These are phyloP conservation scores for Tympanoctomys barrerae DNA, from an alignment of 2,797 vertebrate species.

Conservation along the genomic window DNA sequence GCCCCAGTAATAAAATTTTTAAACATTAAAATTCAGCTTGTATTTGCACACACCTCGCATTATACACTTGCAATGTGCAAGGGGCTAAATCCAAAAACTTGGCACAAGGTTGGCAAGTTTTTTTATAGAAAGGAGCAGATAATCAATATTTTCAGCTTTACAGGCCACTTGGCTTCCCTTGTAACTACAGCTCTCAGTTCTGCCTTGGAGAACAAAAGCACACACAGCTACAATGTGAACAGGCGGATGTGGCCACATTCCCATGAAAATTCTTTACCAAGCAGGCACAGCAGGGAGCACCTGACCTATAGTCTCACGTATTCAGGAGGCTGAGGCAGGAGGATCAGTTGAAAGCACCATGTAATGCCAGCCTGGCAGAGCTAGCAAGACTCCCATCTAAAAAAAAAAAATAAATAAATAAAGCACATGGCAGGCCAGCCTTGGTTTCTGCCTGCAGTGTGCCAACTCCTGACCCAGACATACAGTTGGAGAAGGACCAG, in stretches of 20 bases:
- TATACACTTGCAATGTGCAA: not conserved
- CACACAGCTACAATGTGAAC: not conserved
- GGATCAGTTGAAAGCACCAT: not conserved
- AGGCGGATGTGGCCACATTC: not conserved
- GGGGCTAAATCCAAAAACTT: not conserved
- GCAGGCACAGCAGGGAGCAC: not conserved
- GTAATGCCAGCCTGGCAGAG: not conserved
- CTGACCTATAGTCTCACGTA: not conserved
- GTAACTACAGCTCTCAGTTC: not conserved
- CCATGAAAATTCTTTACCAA: not conserved
- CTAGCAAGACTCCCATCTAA: not conserved
- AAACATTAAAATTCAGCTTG: not conserved
- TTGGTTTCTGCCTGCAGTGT: not conserved
- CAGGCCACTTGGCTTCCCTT: not conserved
- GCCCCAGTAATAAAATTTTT: not conserved
- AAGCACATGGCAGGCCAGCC: not conserved
- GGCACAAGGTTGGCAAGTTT: not conserved
- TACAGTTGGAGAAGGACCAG: not conserved
- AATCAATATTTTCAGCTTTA: not conserved
- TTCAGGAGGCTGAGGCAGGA: not conserved
- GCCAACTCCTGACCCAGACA: not conserved
- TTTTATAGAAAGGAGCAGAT: not conserved
- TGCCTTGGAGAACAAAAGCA: slow-evolving; percentile 19
- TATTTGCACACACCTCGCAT: not conserved
- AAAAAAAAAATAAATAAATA: not conserved